Evolutionary conservation across 1,140 invertebrate genomes (phyloP), one percentile per base, ranked within the genome.

Genomic region (Trachymyrmex cornetzi): DNA sequence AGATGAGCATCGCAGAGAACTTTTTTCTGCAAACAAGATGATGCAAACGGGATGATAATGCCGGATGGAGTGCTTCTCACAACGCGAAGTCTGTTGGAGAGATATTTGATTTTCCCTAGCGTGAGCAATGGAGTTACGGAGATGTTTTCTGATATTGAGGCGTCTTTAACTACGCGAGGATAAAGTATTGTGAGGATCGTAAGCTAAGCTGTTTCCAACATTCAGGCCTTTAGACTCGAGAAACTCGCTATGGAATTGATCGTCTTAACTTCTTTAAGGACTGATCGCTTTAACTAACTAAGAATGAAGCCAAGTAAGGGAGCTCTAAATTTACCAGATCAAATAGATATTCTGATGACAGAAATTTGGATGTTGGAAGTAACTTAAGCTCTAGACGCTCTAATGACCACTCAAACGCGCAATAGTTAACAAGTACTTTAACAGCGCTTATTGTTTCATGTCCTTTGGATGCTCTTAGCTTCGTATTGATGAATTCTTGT

Each of bases 21-120:
- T 87, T 90, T 87, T 87, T 77, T n/a, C 66, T n/a, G n/a, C 19
- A 48, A 86, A 74, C 16, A 44, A 6, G 48, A 63, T 59, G 77
- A 89, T 87, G 88, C 77, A 77, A 67, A 89, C 64, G 59, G 24
- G 80, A 75, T 79, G 88, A 90, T 90, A 90, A 80, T 86, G 85
- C 12, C n/a, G 59, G 77, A 90, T 77, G 77, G 30, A 87, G 53
- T 87, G 61, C 59, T 72, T 84, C 77, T 85, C 71, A 61, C 72
- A 77, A 53, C 61, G 82, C n/a, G n/a, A 84, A 84, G 14, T 57
- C 19, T 63, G 6, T 38, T 27, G 38, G 11, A 84, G 44, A 84
- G 67, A 50, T 84, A 84, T 84, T 84, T 84, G 80, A 84, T 84
- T 63, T 66, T 80, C 22, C 9, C 11, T 14, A 24, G n/a, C 48